These are phyloP conservation scores for Anarrhichthys ocellatus DNA, from an alignment of 2,113 vertebrate species.

Conservation along the genomic window DNA sequence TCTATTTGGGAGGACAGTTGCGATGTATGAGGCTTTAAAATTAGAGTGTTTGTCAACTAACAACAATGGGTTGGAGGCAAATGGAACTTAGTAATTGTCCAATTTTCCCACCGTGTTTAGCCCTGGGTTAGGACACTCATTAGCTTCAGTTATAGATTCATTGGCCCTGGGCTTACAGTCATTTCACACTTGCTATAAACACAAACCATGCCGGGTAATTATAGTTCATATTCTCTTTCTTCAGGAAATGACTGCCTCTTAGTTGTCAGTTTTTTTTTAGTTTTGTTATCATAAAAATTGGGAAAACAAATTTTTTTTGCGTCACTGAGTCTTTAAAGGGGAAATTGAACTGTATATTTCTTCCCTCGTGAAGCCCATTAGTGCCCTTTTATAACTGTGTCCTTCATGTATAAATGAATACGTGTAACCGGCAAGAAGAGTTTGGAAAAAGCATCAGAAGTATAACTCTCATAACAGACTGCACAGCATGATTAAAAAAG, in stretches of 20 bases:
- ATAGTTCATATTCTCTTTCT: background rate
- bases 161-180: conserved; percentile 13
- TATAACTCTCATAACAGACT: background rate
- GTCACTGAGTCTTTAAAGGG: background rate
- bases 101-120: conserved; percentile 30
- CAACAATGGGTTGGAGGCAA: conserved; percentile 32
- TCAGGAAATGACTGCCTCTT: background rate
- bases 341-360: conserved; percentile 9
- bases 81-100: conserved; percentile 38
- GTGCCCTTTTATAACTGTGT: background rate
- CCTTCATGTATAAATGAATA: background rate
- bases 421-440: background rate
- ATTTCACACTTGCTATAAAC: conserved; percentile 42
- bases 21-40: background rate
- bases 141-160: conserved; percentile 29
- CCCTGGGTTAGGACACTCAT: conserved; percentile 37
- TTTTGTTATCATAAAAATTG: background rate
- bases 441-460: background rate
- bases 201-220: conserved; percentile 23
- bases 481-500: background rate
- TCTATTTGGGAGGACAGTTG: conserved; percentile 1
- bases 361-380: background rate
- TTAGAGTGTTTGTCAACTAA: conserved; percentile 20
- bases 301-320: background rate
- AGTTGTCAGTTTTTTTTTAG: background rate